These are phyloP conservation scores for Lasiurus borealis DNA, from an alignment of 2,113 vertebrate genomes.

Conservation along the genomic window DNA sequence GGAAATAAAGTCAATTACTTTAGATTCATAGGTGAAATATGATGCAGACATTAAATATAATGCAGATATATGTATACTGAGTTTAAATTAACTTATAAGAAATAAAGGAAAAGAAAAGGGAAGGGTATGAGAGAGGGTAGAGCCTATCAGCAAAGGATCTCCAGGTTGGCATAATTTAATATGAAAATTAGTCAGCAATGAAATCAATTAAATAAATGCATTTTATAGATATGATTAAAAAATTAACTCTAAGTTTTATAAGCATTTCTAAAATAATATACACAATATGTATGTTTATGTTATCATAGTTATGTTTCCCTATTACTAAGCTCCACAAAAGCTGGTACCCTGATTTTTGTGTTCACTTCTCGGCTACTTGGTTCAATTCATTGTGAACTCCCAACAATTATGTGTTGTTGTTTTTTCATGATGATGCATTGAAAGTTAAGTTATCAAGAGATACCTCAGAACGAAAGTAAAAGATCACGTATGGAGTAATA, in stretches of 20 bases:
- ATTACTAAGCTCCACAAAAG: neutral
- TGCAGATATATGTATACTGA: neutral
- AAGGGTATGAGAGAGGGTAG: neutral
- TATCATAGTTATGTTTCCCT: neutral
- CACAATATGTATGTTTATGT: neutral
- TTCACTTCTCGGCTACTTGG: neutral
- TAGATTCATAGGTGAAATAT: neutral
- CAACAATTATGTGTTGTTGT: neutral
- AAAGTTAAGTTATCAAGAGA: neutral
- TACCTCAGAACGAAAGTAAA: neutral
- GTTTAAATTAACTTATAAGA: neutral
- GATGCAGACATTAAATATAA: neutral
- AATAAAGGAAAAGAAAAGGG: neutral
- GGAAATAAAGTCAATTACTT: neutral
- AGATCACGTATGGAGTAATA: neutral
- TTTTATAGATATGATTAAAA: neutral
- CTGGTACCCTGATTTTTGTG: neutral
- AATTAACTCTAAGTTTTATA: neutral
- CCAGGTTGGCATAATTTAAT: neutral
- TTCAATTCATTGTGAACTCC: neutral
- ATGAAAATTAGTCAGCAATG: neutral
- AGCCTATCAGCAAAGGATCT: neutral
- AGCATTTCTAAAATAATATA: neutral
- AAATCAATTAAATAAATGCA: neutral
- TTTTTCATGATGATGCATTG: neutral